Evolutionary conservation across 2,797 vertebrate genomes (phyloP), one percentile per base, ranked within the genome.

Genomic region (Chaetophractus vellerosus): DNA sequence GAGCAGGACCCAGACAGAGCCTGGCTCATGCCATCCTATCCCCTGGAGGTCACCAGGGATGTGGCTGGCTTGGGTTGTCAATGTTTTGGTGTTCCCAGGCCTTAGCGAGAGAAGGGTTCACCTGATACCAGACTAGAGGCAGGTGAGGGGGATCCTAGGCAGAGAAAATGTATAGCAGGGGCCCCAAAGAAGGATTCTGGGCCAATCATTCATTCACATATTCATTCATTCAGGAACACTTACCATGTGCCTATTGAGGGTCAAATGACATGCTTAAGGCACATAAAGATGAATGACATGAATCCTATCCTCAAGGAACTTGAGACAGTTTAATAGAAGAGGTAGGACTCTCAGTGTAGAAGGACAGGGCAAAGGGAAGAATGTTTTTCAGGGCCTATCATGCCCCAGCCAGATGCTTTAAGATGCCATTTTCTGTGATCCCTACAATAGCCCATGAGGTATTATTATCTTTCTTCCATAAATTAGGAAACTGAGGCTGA

Each of bases 401-500:
- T 91, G 85, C 91, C 90, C 52, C 64, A 68, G 50, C 55, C 83
- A 74, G 72, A 26, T 78, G n/a, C 33, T 68, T 81, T 48, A 48
- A 83, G 38, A 36, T 55, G 75, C 72, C 12, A 52, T 84, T 75
- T 64, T 71, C 26, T 24, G 50, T 68, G 33, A 68, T 69, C 28
- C 45, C 90, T 18, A 19, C 11, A 26, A 14, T 75, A 91, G 59
- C n/a, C 52, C 50, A 12, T 85, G 41, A 74, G 45, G 12, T 85
- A 21, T n/a, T 88, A 69, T 41, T 80, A 12, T 59, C n/a, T 78
- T 72, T 61, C 11, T 83, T 91, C 48, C 72, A 6, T 36, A 76
- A 57, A 89, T 74, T 61, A 92, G 78, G 79, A 94, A 92, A 75
- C 48, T 57, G 52, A 94, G 68, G 71, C 55, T 87, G 68, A 38